These are phyloP conservation scores for Ceyx melanurus DNA, from an alignment of 2,113 vertebrate species.

Conservation along the genomic window DNA sequence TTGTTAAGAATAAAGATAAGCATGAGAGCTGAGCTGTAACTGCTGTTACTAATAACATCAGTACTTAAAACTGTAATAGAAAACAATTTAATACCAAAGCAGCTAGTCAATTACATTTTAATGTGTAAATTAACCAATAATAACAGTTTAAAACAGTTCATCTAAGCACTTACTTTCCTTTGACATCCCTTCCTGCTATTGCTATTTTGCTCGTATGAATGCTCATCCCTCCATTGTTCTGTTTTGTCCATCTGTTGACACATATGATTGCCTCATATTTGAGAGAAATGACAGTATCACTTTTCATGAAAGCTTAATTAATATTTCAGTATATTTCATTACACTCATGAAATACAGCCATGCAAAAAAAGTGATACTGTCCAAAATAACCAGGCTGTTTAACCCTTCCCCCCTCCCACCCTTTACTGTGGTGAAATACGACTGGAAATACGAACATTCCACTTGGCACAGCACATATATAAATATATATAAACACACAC, in stretches of 20 bases:
- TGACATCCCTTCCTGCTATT: slow-evolving; percentile 81
- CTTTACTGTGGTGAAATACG: slow-evolving; percentile 79
- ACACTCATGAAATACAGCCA: not conserved
- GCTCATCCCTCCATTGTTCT: slow-evolving; percentile 63
- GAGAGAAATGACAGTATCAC: slow-evolving; percentile 74
- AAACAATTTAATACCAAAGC: slow-evolving; percentile 46
- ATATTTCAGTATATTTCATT: not conserved
- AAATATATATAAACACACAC: too few relatives aligned
- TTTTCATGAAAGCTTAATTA: slow-evolving; percentile 35
- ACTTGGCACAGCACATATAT: not conserved
- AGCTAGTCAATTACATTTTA: slow-evolving; percentile 61
- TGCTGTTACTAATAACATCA: slow-evolving; percentile 65
- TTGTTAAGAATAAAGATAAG: slow-evolving; percentile 65
- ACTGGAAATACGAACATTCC: not conserved
- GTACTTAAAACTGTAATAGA: slow-evolving; percentile 47
- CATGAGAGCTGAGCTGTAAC: slow-evolving; percentile 74
- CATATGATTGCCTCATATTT: slow-evolving; percentile 56
- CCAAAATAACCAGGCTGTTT: slow-evolving; percentile 24
- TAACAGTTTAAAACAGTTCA: slow-evolving; percentile 63
- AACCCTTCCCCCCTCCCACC: not conserved
- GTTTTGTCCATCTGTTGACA: slow-evolving; percentile 72
- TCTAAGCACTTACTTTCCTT: slow-evolving; percentile 77
- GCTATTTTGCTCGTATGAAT: slow-evolving; percentile 78
- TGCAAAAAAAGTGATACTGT: slow-evolving; percentile 77
- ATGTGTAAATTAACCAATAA: slow-evolving; percentile 54